Conservation (phyloP, 2,113 vertebrate species). For the Centropus unirufus region DNA sequence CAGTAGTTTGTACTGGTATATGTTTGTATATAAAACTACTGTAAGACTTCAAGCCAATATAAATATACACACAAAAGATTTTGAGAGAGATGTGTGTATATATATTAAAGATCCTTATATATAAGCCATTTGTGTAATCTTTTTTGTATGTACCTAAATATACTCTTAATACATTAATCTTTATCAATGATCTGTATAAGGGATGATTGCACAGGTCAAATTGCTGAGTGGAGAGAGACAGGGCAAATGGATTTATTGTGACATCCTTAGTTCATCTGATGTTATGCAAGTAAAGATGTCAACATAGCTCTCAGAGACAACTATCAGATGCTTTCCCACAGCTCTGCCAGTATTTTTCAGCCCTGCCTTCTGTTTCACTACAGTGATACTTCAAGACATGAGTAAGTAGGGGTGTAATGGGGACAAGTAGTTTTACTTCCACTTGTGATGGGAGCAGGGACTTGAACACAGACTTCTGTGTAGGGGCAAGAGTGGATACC, state of each 20-base stretch:
- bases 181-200: not conserved
- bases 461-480: not conserved
- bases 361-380: not conserved
- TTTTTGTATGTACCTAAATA: not conserved
- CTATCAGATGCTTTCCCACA: not conserved
- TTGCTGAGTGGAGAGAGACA: not conserved
- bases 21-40: not conserved
- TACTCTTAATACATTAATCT: not conserved
- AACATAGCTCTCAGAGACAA: not conserved
- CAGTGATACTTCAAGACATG: not conserved
- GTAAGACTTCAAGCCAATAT: not conserved
- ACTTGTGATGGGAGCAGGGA: not conserved
- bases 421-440: not conserved
- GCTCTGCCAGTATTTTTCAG: not conserved
- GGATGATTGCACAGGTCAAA: not conserved
- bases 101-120: not conserved
- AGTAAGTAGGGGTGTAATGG: not conserved
- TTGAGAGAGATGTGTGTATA: rapidly evolving
- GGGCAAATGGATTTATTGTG: conserved; percentile 1
- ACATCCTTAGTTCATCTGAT: not conserved
- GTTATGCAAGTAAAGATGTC: not conserved
- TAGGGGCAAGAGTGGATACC: not conserved
- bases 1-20: not conserved
- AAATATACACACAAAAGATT: not conserved
- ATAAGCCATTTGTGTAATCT: not conserved